Evolutionary conservation across 1,140 invertebrate species (phyloP), one percentile per base, ranked within the genome.

Genomic region (Drosophila pachea): DNA sequence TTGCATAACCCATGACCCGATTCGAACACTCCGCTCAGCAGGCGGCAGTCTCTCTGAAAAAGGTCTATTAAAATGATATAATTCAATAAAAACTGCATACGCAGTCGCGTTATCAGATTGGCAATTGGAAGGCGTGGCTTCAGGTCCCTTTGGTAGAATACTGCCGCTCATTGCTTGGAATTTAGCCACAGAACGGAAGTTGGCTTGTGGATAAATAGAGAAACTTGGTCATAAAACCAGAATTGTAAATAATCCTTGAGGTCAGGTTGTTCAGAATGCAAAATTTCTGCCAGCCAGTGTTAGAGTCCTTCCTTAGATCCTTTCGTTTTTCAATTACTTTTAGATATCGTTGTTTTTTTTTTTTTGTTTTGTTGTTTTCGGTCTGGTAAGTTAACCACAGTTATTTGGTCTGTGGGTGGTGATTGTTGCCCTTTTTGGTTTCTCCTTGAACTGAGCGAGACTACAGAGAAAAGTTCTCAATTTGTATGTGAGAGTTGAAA

Each of bases 191-290:
- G 22, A n/a, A n/a, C n/a, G 7, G 16, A 8, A 38, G 31, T 11
- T 9, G 8, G 8, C 40, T 38, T 64, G 61, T 66, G 68, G 71
- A 70, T 73, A 73, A 83, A 73, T 75, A 73, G 61, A 35, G 40
- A 60, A 63, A 78, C 68, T 82, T 72, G 77, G 49, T 60, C 72
- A 74, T 83, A 67, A 82, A 82, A 82, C 53, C 68, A 54, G 66
- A 74, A 53, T 62, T 59, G 66, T 54, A 12, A 74, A 47, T 55
- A 59, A 74, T 68, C 56, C 62, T 64, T 82, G 64, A 72, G 74
- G 67, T 78, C 74, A 83, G 43, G 60, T 72, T 68, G 69, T 72
- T 59, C 62, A 60, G 36, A 40, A 43, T 58, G 73, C 45, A 48
- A 56, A 56, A 49, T 68, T 45, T 61, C 66, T 38, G 33, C 42